Evolutionary conservation across 2,113 vertebrate species (phyloP), one percentile per base, ranked within the genome.

Genomic region (Brachyhypopomus gauderio): DNA sequence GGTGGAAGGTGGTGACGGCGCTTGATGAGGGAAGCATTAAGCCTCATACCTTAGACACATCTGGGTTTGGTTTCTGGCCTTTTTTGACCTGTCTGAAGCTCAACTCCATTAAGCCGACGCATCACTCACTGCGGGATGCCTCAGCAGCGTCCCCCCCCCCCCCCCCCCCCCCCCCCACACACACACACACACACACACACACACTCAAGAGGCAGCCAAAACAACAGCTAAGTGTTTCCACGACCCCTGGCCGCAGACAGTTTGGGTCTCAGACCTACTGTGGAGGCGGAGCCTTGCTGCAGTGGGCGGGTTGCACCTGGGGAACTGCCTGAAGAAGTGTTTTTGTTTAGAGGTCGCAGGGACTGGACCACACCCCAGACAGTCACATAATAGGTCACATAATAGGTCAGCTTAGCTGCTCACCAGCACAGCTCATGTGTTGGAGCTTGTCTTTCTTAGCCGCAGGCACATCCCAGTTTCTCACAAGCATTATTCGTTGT

Each of bases 31-130:
- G 60, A 71, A n/a, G 72, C 79, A 70, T 66, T 52, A 80, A 41
- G 22, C 22, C 22, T 62, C 55, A 55, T 59, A 78, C 88, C 88
- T 84, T 86, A 75, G 78, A 85, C 84, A 92, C 92, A 93, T 92
- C 92, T 94, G 93, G 91, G 86, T 92, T 87, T 91, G 72, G 87
- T 93, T 93, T 92, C 79, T 73, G 55, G 81, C 73, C 83, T 60
- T 84, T 84, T 85, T 78, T 91, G 91, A 92, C 89, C 91, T 83
- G 84, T 83, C 73, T 82, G 79, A 80, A 84, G 84, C 87, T 89
- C 59, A 80, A 84, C 88, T 90, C 71, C 75, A 80, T 89, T 88
- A 88, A 86, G 12, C 84, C 73, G 86, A 86, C 85, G 87, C 85
- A 89, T 78, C 75, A 81, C 72, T 22, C 83, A 77, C 75, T 22